Evolutionary conservation across 2,113 vertebrate species (phyloP).

Genomic region (Machaerirhynchus nigripectus): DNA sequence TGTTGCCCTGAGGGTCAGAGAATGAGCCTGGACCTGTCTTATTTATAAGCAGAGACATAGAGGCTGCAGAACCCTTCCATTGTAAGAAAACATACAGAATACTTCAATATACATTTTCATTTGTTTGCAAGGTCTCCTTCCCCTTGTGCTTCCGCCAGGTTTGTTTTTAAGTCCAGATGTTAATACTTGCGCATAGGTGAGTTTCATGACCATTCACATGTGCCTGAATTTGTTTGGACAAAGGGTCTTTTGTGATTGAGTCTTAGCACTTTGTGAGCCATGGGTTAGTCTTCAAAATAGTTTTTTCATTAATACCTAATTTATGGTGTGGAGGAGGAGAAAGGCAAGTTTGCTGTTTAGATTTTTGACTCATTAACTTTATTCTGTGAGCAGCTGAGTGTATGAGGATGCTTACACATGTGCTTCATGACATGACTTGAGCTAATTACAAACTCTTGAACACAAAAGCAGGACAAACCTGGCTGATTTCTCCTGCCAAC

Average conservation of each 20-base stretch:
- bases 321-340: neutral
- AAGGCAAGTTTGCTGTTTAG: neutral
- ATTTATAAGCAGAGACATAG: neutral
- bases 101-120: neutral
- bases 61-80: neutral
- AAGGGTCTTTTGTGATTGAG: constrained; percentile 12
- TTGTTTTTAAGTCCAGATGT: constrained; percentile 26
- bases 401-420: neutral
- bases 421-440: neutral
- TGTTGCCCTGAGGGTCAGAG: neutral
- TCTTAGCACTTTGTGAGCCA: neutral
- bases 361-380: neutral
- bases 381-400: neutral
- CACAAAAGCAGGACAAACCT: neutral
- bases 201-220: neutral
- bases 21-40: neutral
- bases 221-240: neutral
- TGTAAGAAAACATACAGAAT: neutral
- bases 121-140: neutral
- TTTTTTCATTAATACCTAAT: neutral
- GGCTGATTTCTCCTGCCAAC: neutral
- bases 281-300: neutral
- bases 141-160: neutral
- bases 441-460: neutral
- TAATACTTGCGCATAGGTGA: neutral